Conservation (phyloP, 2,888 invertebrate species). For the Acanthoscelides obtectus region DNA sequence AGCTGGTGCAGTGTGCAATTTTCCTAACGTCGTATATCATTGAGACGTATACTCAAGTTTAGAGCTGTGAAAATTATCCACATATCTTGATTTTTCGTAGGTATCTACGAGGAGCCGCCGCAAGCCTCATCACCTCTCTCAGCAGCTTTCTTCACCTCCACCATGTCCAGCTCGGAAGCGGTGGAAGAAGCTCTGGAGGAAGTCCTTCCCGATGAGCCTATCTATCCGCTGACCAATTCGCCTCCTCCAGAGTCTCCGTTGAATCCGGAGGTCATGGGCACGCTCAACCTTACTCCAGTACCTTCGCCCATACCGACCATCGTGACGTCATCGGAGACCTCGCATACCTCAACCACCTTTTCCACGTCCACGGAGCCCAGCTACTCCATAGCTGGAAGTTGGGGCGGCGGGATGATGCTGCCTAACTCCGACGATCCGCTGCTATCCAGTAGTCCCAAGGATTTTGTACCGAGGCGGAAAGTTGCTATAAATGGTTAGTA, state of each 20-base stretch:
- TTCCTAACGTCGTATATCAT: too few species aligned
- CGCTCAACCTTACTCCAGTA: conserved; percentile 52
- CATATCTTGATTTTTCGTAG: conserved; percentile 14
- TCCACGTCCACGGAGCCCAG: conserved; percentile 39
- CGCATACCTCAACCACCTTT: conserved; percentile 15
- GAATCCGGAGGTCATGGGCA: background rate
- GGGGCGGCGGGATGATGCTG: conserved; percentile 76
- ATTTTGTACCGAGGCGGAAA: conserved; percentile 59
- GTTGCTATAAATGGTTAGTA: conserved; percentile 51
- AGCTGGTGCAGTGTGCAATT: too few species aligned
- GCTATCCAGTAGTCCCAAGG: conserved; percentile 77
- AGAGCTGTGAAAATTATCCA: too few species aligned
- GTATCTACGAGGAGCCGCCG: conserved; percentile 59
- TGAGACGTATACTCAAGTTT: too few species aligned
- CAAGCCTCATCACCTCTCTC: conserved; percentile 77
- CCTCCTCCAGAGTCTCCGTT: conserved; percentile 60
- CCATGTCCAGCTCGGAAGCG: conserved; percentile 82
- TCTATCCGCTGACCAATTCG: conserved; percentile 49
- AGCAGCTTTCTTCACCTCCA: conserved; percentile 77
- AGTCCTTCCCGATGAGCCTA: conserved; percentile 73
- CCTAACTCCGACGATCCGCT: conserved; percentile 83
- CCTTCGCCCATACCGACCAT: conserved; percentile 48
- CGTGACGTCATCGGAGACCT: conserved; percentile 36
- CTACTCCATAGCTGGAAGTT: conserved; percentile 45
- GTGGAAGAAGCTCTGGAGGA: conserved; percentile 83